Base-by-base conservation (phyloP, 2,113 vertebrate genomes). In the Macquaria ambigua region DNA sequence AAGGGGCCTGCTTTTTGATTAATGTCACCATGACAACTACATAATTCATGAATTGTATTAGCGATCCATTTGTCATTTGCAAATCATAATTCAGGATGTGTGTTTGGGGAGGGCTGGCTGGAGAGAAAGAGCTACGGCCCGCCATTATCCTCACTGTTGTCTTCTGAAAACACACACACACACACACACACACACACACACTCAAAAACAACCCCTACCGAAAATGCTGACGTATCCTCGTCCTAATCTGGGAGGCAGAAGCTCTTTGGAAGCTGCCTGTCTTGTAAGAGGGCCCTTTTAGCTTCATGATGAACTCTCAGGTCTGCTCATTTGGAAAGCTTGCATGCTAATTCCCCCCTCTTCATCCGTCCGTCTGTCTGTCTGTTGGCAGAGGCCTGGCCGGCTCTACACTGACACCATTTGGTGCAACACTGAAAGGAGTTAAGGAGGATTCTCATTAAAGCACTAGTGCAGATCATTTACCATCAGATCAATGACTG, bases 31-130 rank as follows among this genome's bases (percentile, higher is more conserved):
- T 95, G 95, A 95, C 94, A 94, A 95, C 95, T 95, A 92, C 94
- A 95, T 95, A 96, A 96, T 95, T 95, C 94, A 95, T 95, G 95
- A 94, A 93, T 94, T 94, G 94, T 93, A 94, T 96, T 96, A 95
- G 95, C 69, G 73, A 89, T 92, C 93, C 93, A 95, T 95, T 96
- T 95, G 93, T 96, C 94, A 93, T 94, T 92, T 92, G 89, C 93
- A 89, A 95, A 94, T 94, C 94, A 90, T 93, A 91, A 95, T 95
- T 96, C 86, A 91, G 87, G 87, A 75, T 91, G 85, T 88, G 82
- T 77, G 81, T 90, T 84, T 86, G 82, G 79, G 86, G 90, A 88
- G 74, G 74, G 82, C 82, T 61, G 72, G 88, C 80, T 85, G 63
- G 21, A 70, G 79, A 86, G 66, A 81, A 72, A 43, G 43, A 81